phyloP scores from a whole-genome alignment of 1,140 invertebrate species.

The Contarinia nasturtii region DNA sequence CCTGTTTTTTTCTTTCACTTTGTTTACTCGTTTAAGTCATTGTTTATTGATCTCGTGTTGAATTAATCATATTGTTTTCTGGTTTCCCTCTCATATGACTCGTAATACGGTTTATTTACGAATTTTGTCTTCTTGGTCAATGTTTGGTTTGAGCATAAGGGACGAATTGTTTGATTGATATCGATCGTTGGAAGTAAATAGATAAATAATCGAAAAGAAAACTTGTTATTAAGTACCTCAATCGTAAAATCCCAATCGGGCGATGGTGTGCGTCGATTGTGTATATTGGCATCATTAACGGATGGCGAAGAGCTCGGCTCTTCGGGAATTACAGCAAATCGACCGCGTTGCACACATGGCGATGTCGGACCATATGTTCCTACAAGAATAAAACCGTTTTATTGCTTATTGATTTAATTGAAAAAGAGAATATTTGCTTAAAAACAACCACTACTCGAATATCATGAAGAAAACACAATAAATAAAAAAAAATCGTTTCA shows the following conservation, averaged over 20 bases:
- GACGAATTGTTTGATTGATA: too few relatives aligned
- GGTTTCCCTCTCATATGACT: too few relatives aligned
- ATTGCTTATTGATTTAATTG: neutral
- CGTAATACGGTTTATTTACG: too few relatives aligned
- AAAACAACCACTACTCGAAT: neutral
- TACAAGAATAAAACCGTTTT: conserved; percentile 1
- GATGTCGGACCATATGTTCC: conserved; percentile 22
- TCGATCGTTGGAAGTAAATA: too few relatives aligned
- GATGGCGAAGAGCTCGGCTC: conserved; percentile 19
- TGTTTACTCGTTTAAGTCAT: too few relatives aligned
- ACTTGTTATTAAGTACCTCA: too few relatives aligned
- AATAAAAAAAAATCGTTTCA: neutral
- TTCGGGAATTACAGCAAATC: conserved; percentile 24
- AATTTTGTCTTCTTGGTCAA: too few relatives aligned
- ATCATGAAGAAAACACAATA: neutral
- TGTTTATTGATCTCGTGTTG: too few relatives aligned
- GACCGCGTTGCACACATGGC: conserved; percentile 21
- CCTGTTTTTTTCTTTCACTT: too few relatives aligned
- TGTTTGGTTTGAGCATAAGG: too few relatives aligned
- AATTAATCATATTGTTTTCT: too few relatives aligned
- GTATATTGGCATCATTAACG: neutral
- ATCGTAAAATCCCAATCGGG: conserved; percentile 24
- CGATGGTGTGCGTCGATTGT: conserved; percentile 15
- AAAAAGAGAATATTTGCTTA: neutral
- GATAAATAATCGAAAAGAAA: too few relatives aligned